Base-by-base conservation (phyloP, 1,140 invertebrate genomes). In the Eriosoma lanigerum region DNA sequence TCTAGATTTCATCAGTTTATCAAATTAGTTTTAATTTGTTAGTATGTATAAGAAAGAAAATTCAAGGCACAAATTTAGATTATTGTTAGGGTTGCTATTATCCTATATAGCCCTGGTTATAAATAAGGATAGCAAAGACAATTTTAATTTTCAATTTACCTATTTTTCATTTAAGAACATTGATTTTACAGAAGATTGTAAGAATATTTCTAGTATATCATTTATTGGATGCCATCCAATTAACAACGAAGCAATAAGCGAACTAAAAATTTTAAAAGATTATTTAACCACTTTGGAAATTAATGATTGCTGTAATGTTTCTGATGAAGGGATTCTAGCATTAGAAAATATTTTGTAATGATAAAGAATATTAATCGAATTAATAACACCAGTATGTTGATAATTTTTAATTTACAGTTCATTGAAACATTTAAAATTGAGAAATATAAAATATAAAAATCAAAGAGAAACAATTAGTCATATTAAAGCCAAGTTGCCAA, bases 41-140 rank as follows among this genome's bases (percentile, higher is more conserved):
- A 87, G 93, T 93, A 87, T 86, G 86, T 86, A 76, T 73, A 60
- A 9, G 6, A 24, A 24, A 21, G 54, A n/a, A 24, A 3, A 6
- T 56, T 6, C 24, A 9, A 24, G 21, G 6, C 6, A 56, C 4
- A 56, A 58, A 13, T 10, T 58, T 13, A 21, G 26, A 26, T 26
- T 10, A 2, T 58, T 13, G 19, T 54, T 1, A 54, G 32, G 32
- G 32, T 52, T 52, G 2, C 17, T 19, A 52, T 15, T 19, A 52
- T 19, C 3, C 5, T 19, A 52, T 19, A 3, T 52, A 9, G 4
- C 48, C 15, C 48, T 50, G 15, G 50, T 52, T 19, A 52, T 19
- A 38, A 8, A 38, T 4, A 38, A 38, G 8, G 8, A 38, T 8
- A 38, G 32, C 32, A 4, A 38, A 8, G 32, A 8, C 32, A 17